Evolutionary conservation across 2,113 vertebrate species (phyloP).

Genomic region (Phalacrocorax aristotelis): DNA sequence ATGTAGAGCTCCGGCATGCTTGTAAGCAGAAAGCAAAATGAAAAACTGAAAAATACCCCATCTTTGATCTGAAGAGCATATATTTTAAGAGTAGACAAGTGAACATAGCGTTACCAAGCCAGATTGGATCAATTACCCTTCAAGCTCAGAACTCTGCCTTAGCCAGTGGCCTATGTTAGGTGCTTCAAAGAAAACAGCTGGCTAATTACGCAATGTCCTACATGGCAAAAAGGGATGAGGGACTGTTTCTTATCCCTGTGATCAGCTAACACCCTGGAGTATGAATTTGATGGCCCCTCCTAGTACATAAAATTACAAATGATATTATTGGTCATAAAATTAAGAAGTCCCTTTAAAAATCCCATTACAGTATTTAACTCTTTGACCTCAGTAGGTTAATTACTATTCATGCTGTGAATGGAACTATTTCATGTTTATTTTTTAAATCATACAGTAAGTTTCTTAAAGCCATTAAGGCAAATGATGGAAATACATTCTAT

Average conservation of each 20-base stretch:
- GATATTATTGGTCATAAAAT: conserved; percentile 30
- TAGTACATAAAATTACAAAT: conserved; percentile 4
- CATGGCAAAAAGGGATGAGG: not conserved
- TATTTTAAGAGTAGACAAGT: not conserved
- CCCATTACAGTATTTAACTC: conserved; percentile 22
- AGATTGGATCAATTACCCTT: not conserved
- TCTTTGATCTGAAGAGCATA: not conserved
- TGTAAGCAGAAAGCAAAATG: not conserved
- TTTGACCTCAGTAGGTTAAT: conserved; percentile 16
- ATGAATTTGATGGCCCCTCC: conserved; percentile 19
- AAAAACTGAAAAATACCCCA: not conserved
- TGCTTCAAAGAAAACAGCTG: conserved; percentile 39
- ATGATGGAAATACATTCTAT: not conserved
- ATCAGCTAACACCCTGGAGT: conserved; percentile 14
- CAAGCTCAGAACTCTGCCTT: not conserved
- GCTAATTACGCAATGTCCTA: not conserved
- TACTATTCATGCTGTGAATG: not conserved
- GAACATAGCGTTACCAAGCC: not conserved
- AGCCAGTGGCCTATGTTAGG: not conserved
- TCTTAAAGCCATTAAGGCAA: not conserved
- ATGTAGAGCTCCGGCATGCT: not conserved
- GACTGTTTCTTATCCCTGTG: not conserved
- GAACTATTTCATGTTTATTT: not conserved
- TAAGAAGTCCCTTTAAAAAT: conserved; percentile 36
- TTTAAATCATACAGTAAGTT: not conserved